Evolutionary conservation across 2,797 vertebrate genomes (phyloP).

Genomic region (Mormyrus proboscirostris): DNA sequence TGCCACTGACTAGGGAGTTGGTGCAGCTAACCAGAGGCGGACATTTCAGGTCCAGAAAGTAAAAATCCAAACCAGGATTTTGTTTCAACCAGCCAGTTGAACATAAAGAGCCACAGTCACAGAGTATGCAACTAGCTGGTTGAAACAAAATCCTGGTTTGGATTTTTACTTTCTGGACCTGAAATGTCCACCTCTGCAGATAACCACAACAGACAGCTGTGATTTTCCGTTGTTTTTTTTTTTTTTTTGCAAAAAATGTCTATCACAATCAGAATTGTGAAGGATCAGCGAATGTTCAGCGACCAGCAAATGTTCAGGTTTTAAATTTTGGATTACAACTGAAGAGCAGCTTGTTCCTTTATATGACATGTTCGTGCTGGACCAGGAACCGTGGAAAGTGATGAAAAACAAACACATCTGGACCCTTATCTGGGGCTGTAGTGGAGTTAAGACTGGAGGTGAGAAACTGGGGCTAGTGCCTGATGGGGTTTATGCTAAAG

Average conservation of each 20-base stretch:
- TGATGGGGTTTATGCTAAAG: not conserved
- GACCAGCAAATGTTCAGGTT: not conserved
- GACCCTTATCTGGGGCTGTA: not conserved
- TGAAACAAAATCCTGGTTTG: too few species aligned
- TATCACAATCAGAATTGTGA: not conserved
- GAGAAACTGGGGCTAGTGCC: not conserved
- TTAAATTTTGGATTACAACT: not conserved
- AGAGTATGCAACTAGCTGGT: too few species aligned
- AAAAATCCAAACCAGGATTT: too few species aligned
- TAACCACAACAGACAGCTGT: not conserved
- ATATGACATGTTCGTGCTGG: not conserved
- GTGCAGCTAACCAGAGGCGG: not conserved
- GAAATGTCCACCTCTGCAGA: not conserved
- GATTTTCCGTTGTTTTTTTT: not conserved
- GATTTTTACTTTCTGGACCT: too few species aligned
- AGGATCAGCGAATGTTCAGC: not conserved
- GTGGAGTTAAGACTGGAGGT: not conserved
- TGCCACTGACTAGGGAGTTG: not conserved
- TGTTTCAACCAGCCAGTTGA: too few species aligned
- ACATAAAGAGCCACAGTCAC: too few species aligned
- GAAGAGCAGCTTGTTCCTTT: not conserved
- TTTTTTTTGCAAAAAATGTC: not conserved
- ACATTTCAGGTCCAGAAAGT: too few species aligned
- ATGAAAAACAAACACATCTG: not conserved
- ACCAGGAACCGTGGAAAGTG: not conserved